Base-by-base conservation (phyloP, 2,888 invertebrate genomes). In the Lepidonotus clava region DNA sequence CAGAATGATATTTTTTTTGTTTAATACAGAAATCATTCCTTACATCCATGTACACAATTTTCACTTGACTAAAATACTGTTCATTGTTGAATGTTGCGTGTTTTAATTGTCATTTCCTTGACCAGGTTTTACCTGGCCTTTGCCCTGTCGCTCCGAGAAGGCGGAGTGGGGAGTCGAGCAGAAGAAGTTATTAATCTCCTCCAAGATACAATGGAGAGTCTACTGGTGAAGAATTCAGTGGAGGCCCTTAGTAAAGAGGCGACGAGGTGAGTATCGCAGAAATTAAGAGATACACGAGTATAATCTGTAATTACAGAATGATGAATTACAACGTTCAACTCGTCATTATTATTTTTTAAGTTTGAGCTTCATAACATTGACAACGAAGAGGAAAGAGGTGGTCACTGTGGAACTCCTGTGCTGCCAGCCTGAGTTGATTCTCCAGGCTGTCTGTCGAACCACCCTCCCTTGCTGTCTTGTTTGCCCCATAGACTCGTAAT, bases 81-180 rank as follows among this genome's bases (percentile, higher is more conserved):
- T n/a, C n/a, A n/a, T n/a, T n/a, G n/a, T n/a, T n/a, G n/a, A n/a
- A n/a, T n/a, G n/a, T n/a, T n/a, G n/a, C n/a, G n/a, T n/a, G n/a
- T n/a, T n/a, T n/a, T n/a, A n/a, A n/a, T n/a, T n/a, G n/a, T n/a
- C n/a, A n/a, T n/a, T n/a, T n/a, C n/a, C n/a, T n/a, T n/a, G n/a
- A n/a, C n/a, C 88, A 93, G 94, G 88, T 92, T 93, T 88, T 94
- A 93, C 90, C 90, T 94, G 40, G 94, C 93, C 5, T 88, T 93
- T 61, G 93, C 93, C 8, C 89, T 93, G 66, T 91, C 92, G 32
- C 86, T 93, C 84, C 91, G 91, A 89, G 92, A 91, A 76, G 91
- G 90, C 86, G 93, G 93, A 6, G 92, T 93, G 32, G 92, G 92
- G 8, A 88, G 88, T 4, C 89, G 93, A 51, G 85, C 89, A n/a